Base-by-base conservation (phyloP, 2,888 invertebrate species). In the Drosophila siamana region DNA sequence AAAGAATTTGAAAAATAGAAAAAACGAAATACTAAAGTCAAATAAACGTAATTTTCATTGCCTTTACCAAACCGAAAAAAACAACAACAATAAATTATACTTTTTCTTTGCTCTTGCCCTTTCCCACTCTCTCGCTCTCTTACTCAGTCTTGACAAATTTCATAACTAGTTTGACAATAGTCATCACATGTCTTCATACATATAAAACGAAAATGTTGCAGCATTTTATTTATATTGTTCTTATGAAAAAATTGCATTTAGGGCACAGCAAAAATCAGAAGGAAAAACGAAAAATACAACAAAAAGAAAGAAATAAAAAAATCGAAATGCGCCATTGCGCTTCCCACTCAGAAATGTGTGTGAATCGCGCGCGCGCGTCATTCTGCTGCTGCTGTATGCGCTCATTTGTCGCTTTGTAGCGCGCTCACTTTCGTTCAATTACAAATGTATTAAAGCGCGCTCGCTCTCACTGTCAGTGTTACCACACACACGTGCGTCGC, bases 21-120 rank as follows among this genome's bases (percentile, higher is more conserved):
- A 43, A 19, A 19, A 19, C 19, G 19, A 22, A 30, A 57, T 57
- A 76, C 56, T 65, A 28, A 65, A 69, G 61, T 73, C 22, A 75
- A 75, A 75, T 75, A 75, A 75, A 75, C 50, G 78, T 78, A 69
- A 75, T 78, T 69, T 73, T 62, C 73, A 77, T 73, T 76, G 76
- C 78, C 74, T 74, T 69, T 24, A 62, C 63, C 48, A 68, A 73
- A 60, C 54, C 44, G 54, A 67, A 62, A 67, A 62, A 59, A 69
- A 60, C 61, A 61, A 41, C 46, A 61, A 54, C n/a, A 44, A 47
- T 24, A 51, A 65, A 60, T 59, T 76, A 65, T 56, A 69, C 66
- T 69, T 73, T 77, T 74, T 77, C 69, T 77, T 50, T 52, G 69
- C 60, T 65, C 56, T 48, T 33, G 38, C 55, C 50, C 52, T 54